phyloP scores from a whole-genome alignment of 1,140 invertebrate genomes.

The Zaprionus gabonicus region DNA sequence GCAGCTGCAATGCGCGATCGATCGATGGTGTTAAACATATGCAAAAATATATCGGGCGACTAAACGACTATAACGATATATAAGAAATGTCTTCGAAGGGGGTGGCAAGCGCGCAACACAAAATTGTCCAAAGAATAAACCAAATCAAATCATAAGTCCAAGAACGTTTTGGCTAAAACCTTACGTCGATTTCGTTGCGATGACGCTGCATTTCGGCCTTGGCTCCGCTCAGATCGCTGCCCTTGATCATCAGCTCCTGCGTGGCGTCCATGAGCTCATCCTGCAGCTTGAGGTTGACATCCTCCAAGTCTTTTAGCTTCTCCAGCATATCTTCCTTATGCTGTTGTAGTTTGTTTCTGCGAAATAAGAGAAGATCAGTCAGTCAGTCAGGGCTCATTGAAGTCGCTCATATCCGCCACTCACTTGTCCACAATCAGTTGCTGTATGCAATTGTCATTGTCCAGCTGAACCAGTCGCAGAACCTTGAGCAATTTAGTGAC shows the following conservation, averaged over 20 bases:
- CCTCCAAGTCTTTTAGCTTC: conserved; percentile 86
- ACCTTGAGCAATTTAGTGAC: conserved; percentile 91
- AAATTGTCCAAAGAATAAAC: conserved; percentile 25
- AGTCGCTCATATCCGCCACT: conserved; percentile 35
- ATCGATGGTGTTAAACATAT: conserved; percentile 57
- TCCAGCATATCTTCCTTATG: conserved; percentile 84
- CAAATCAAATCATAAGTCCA: conserved; percentile 25
- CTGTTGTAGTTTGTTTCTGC: conserved; percentile 82
- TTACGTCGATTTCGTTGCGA: conserved; percentile 85
- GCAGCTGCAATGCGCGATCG: conserved; percentile 35
- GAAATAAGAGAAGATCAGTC: not conserved
- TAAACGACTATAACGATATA: conserved; percentile 66
- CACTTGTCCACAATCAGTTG: conserved; percentile 86
- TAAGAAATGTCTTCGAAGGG: conserved; percentile 79
- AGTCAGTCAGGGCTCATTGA: not conserved
- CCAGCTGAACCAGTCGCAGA: conserved; percentile 89
- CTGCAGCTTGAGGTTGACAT: conserved; percentile 85
- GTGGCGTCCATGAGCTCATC: conserved; percentile 86
- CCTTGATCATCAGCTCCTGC: conserved; percentile 85
- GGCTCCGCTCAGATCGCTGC: conserved; percentile 85
- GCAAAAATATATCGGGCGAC: conserved; percentile 58
- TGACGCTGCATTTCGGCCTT: conserved; percentile 85
- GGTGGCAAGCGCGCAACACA: conserved; percentile 55
- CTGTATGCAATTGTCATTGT: conserved; percentile 88
- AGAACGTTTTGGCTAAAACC: conserved; percentile 66